These are phyloP conservation scores for Holothuria scabra DNA, from an alignment of 53 echinoderm and acorn worm genomes.

Conservation along the genomic window DNA sequence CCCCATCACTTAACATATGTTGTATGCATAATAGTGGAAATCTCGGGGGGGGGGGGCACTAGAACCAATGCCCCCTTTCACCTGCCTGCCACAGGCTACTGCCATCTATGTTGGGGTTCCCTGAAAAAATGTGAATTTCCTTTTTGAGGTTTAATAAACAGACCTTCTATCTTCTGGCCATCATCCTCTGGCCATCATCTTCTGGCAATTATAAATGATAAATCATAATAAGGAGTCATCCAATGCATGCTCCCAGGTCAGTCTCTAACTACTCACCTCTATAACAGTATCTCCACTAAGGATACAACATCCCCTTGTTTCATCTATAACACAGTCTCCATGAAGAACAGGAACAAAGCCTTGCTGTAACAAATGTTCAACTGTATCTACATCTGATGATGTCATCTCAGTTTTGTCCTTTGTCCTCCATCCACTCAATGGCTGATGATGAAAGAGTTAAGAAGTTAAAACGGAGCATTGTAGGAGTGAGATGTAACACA, in stretches of 20 bases:
- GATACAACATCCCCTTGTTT: conserved; percentile 73
- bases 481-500: no score
- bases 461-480: no score
- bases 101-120: no score
- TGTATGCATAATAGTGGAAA: no score
- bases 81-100: no score
- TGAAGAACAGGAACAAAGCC: conserved; percentile 83
- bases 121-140: no score
- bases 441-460: conserved; percentile 34
- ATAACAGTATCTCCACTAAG: conserved; percentile 91
- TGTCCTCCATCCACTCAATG: conserved; percentile 75
- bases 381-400: conserved; percentile 45
- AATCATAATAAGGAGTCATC: background rate
- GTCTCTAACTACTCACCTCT: conserved; percentile 51
- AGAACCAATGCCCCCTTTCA: no score
- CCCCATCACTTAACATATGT: no score
- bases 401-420: conserved; percentile 47
- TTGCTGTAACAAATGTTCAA: conserved; percentile 54
- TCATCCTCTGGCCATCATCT: no score
- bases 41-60: no score
- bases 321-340: conserved; percentile 86
- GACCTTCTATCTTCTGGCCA: no score
- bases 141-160: no score
- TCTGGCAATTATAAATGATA: background rate
- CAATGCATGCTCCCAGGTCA: background rate